Evolutionary conservation across 2,888 invertebrate species (phyloP).

Genomic region (Acanthosepion pharaonis): DNA sequence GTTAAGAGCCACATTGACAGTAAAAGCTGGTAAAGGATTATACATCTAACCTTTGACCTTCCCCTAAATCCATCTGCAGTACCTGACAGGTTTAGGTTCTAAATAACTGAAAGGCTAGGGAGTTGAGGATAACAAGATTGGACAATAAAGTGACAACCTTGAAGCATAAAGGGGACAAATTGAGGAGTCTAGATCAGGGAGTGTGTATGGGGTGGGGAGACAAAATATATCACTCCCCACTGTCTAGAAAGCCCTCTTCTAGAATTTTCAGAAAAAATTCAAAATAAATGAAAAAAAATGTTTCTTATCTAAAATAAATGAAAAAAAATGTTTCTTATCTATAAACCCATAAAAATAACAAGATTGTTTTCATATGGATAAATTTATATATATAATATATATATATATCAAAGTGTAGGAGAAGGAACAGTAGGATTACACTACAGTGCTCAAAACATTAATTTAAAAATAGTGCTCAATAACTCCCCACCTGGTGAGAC

Average conservation of each 20-base stretch:
- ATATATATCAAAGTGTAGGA: no score
- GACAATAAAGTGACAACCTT: neutral
- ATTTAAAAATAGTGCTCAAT: no score
- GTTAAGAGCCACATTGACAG: neutral
- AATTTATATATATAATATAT: no score
- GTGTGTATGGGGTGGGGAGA: neutral
- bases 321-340: no score
- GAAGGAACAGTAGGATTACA: no score
- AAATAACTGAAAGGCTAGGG: neutral
- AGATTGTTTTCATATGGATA: no score
- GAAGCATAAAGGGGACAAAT: neutral
- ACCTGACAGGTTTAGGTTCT: slow-evolving; percentile 11
- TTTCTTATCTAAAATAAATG: no score
- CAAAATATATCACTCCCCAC: neutral
- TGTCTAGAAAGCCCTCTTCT: neutral
- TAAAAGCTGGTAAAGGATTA: slow-evolving; percentile 1
- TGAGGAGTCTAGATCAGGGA: neutral
- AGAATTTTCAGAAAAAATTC: neutral
- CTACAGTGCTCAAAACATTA: no score
- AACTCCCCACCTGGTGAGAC: no score
- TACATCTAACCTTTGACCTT: neutral
- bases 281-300: no score
- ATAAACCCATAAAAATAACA: no score
- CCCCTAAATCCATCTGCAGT: neutral
- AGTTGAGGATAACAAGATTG: neutral